Evolutionary conservation across 1,140 invertebrate species (phyloP).

Genomic region (Lepeophtheirus salmonis): DNA sequence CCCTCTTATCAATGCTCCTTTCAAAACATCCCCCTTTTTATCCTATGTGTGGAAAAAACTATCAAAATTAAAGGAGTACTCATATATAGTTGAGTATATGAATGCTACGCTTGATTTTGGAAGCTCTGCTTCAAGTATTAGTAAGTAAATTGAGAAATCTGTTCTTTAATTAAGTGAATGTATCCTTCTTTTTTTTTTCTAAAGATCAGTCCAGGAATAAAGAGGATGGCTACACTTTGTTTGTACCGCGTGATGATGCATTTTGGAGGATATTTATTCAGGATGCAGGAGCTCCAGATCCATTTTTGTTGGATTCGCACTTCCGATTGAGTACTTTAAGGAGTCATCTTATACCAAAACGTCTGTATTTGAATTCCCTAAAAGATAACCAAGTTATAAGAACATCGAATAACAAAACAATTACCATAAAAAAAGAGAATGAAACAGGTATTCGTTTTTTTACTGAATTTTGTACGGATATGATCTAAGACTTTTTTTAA

Average conservation of each 20-base stretch:
- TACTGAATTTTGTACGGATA: too few species aligned
- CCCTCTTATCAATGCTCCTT: neutral
- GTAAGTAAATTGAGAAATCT: neutral
- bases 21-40: neutral
- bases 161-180: too few species aligned
- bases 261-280: constrained; percentile 7
- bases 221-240: constrained; percentile 1
- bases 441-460: too few species aligned
- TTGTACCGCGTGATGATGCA: constrained; percentile 1
- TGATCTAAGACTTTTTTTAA: too few species aligned
- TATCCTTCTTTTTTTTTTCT: too few species aligned
- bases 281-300: constrained; percentile 8
- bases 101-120: constrained; percentile 2
- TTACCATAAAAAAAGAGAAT: neutral
- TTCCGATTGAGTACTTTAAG: neutral
- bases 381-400: neutral
- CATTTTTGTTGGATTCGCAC: neutral
- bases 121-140: neutral
- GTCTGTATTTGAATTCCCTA: neutral
- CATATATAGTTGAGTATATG: constrained; percentile 1
- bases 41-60: neutral
- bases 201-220: too few species aligned
- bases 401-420: neutral
- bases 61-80: neutral
- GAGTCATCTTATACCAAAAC: neutral